These are phyloP conservation scores for Stichopus horrens DNA, from an alignment of 53 echinoderm and acorn worm species.

Conservation along the genomic window DNA sequence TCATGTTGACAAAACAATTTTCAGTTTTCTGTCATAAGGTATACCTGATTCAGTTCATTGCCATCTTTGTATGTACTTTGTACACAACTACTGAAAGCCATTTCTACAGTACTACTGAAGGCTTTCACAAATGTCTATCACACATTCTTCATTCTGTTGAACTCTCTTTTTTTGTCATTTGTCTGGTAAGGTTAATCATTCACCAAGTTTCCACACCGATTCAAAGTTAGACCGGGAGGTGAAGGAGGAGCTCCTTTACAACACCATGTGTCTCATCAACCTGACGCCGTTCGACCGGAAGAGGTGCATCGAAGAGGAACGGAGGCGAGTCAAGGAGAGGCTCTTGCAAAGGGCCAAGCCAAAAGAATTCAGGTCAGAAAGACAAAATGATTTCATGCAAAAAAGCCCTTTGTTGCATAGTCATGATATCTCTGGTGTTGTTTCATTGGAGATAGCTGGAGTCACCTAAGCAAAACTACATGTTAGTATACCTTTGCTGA, in stretches of 20 bases:
- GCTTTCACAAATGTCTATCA: too few species aligned
- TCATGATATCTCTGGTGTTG: not conserved
- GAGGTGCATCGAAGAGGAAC: slow-evolving; percentile 93
- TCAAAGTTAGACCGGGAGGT: slow-evolving; percentile 94
- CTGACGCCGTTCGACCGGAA: slow-evolving; percentile 91
- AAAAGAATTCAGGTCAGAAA: slow-evolving; percentile 80
- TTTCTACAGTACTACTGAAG: too few species aligned
- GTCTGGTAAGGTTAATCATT: slow-evolving; percentile 78
- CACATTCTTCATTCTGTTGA: too few species aligned
- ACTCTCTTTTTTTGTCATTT: too few species aligned
- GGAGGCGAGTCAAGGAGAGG: slow-evolving; percentile 86
- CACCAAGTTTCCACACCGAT: slow-evolving; percentile 98
- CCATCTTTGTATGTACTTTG: too few species aligned
- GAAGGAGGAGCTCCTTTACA: slow-evolving; percentile 84
- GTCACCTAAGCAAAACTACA: not conserved
- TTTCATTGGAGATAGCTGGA: not conserved
- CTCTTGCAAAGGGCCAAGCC: slow-evolving; percentile 79
- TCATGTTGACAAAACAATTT: too few species aligned
- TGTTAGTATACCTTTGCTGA: not conserved
- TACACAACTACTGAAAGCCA: too few species aligned
- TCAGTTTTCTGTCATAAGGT: too few species aligned
- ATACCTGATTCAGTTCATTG: too few species aligned
- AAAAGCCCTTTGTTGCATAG: not conserved
- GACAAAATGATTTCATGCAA: not conserved
- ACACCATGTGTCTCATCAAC: slow-evolving; percentile 90